Percentiles rank a stretch among this genome's conserved stretches.
These are phyloP conservation scores for Zaprionus africanus DNA, from an alignment of 1,140 invertebrate genomes.

Conservation along the genomic window DNA sequence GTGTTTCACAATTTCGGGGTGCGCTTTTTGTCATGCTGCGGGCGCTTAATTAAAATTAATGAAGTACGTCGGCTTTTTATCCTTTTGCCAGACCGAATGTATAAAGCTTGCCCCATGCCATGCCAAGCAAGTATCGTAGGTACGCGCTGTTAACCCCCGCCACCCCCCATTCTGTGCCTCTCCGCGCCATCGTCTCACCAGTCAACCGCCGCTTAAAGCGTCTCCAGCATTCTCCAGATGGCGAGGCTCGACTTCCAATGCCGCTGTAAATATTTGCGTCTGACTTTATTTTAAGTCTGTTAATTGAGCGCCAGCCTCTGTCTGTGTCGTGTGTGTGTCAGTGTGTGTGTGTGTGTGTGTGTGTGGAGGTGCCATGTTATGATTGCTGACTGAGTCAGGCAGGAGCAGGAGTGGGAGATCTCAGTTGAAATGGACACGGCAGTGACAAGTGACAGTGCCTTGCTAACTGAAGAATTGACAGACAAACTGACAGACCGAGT, in stretches of 20 bases:
- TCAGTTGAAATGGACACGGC: neutral
- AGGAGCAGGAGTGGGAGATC: neutral
- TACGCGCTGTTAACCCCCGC: neutral
- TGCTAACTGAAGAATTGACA: neutral
- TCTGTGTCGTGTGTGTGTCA: neutral
- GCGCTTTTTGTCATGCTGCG: slow-evolving; percentile 65
- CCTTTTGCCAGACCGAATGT: slow-evolving; percentile 58
- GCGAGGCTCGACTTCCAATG: slow-evolving; percentile 13
- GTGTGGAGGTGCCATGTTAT: neutral
- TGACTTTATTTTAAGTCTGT: slow-evolving; percentile 65
- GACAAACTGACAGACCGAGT: neutral
- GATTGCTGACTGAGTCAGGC: neutral
- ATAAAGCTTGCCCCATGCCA: slow-evolving; percentile 19
- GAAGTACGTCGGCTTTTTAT: slow-evolving; percentile 75
- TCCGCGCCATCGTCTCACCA: neutral
- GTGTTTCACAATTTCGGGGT: slow-evolving; percentile 24
- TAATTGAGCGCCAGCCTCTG: slow-evolving; percentile 60
- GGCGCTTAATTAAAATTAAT: slow-evolving; percentile 79
- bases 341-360: neutral
- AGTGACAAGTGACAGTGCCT: neutral
- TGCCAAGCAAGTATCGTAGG: neutral
- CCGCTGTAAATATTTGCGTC: slow-evolving; percentile 68
- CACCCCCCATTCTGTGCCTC: too few species aligned
- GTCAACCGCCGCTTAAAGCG: slow-evolving; percentile 5
- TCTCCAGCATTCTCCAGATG: slow-evolving; percentile 33